Percentiles rank a stretch among this genome's conserved stretches.
Evolutionary conservation across 2,797 vertebrate genomes (phyloP).

Genomic region (Brachymystax lenok): DNA sequence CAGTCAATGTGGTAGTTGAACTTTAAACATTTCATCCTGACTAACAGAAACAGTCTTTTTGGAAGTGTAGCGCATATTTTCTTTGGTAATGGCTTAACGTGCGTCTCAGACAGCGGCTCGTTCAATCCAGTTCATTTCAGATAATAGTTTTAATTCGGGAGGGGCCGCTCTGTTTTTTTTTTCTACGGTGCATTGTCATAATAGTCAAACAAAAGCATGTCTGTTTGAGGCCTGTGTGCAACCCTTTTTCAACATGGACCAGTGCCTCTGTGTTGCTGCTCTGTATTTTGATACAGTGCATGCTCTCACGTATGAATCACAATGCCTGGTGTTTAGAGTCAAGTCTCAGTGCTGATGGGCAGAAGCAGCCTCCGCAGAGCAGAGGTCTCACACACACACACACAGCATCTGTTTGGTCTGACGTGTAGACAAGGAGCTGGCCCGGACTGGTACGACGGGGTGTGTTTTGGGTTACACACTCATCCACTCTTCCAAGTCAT

Average conservation of each 20-base stretch:
- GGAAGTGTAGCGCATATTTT: conserved; percentile 11
- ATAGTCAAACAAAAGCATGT: conserved; percentile 21
- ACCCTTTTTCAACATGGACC: conserved; percentile 8
- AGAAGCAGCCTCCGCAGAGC: conserved; percentile 43
- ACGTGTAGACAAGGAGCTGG: conserved; percentile 53
- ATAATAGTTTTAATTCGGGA: conserved; percentile 32
- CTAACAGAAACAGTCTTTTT: conserved; percentile 14
- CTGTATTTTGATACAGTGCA: not conserved
- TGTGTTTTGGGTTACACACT: conserved; percentile 55
- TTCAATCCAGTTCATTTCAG: conserved; percentile 23
- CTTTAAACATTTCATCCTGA: conserved; percentile 5
- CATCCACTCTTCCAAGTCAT: conserved; percentile 60
- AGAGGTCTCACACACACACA: conserved; percentile 7
- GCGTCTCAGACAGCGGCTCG: not conserved
- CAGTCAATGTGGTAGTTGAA: conserved; percentile 18
- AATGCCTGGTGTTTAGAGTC: conserved; percentile 23
- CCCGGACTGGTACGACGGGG: conserved; percentile 43
- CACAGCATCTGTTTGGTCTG: conserved; percentile 20
- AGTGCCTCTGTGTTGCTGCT: not conserved
- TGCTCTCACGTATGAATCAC: conserved; percentile 39
- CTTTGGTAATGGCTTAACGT: conserved; percentile 13
- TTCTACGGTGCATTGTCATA: conserved; percentile 12
- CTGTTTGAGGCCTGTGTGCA: conserved; percentile 11
- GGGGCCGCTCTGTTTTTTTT: not conserved
- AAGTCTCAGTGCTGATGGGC: conserved; percentile 41